These are phyloP conservation scores for Cottoperca gobio DNA, from an alignment of 2,797 vertebrate genomes.

Conservation along the genomic window DNA sequence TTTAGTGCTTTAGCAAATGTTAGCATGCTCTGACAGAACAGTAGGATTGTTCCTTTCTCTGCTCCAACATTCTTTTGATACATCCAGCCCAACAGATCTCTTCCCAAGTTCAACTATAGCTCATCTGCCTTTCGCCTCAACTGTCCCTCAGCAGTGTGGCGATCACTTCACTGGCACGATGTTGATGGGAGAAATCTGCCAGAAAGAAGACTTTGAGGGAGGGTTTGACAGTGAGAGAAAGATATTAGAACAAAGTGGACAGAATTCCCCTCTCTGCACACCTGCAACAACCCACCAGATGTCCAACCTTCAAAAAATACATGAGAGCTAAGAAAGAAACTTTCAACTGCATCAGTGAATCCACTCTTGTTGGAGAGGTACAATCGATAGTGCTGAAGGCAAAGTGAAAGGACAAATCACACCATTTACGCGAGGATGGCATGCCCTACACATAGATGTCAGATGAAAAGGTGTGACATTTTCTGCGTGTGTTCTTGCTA, in stretches of 20 bases:
- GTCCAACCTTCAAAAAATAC: constrained; percentile 48
- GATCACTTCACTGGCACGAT: background rate
- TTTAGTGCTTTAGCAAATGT: background rate
- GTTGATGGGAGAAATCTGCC: constrained; percentile 13
- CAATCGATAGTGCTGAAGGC: constrained; percentile 56
- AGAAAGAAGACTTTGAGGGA: background rate
- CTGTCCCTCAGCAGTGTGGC: background rate
- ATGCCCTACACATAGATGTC: constrained; percentile 4
- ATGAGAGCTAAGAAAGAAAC: constrained; percentile 52
- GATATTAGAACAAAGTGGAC: constrained; percentile 32
- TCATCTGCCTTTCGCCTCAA: background rate
- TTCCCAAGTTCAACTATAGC: background rate
- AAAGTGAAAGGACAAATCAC: constrained; percentile 52
- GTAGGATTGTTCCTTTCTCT: background rate
- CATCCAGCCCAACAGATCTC: background rate
- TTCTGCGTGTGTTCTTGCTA: background rate
- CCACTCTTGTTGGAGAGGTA: constrained; percentile 42
- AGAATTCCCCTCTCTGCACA: constrained; percentile 27
- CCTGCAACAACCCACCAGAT: constrained; percentile 30
- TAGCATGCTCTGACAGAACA: background rate
- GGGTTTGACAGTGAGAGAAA: background rate
- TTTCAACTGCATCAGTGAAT: constrained; percentile 44
- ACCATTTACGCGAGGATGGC: constrained; percentile 15
- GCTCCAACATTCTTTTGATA: background rate
- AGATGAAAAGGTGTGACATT: constrained; percentile 18